Percentiles rank a stretch among this genome's conserved stretches.
Evolutionary conservation across 2,797 vertebrate species (phyloP).

Genomic region (Schizopygopsis pylzovi): DNA sequence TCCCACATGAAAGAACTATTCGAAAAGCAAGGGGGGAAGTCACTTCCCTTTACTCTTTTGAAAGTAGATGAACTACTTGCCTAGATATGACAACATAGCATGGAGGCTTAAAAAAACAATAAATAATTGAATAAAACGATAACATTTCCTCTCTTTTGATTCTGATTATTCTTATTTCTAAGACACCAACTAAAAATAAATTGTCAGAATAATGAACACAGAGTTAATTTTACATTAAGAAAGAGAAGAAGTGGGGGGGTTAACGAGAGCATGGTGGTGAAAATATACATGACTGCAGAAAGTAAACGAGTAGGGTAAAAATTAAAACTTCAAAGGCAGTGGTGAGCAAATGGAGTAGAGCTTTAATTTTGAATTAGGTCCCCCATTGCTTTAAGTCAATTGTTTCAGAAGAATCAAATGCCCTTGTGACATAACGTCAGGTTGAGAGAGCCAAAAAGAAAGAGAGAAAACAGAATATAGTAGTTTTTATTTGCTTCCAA

Average conservation of each 20-base stretch:
- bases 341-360: conserved; percentile 71
- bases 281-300: conserved; percentile 71
- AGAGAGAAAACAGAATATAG: not conserved
- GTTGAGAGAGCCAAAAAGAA: not conserved
- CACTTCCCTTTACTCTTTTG: conserved; percentile 65
- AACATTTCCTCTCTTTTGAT: conserved; percentile 73
- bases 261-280: conserved; percentile 55
- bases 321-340: conserved; percentile 76
- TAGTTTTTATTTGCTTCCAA: conserved; percentile 6
- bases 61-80: conserved; percentile 62
- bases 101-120: conserved; percentile 24
- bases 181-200: conserved; percentile 77
- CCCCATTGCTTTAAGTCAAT: conserved; percentile 75
- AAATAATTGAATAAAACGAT: conserved; percentile 74
- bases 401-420: conserved; percentile 73
- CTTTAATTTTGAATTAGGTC: conserved; percentile 75
- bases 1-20: conserved; percentile 75
- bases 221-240: conserved; percentile 47
- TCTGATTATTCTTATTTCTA: conserved; percentile 71
- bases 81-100: conserved; percentile 58
- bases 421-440: not conserved
- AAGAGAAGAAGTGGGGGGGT: conserved; percentile 52
- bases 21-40: conserved; percentile 70
- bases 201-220: conserved; percentile 73
- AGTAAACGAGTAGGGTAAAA: conserved; percentile 57